phyloP scores from a whole-genome alignment of 92 coral and sea anemone genomes.

The Umimayanthus chanpuru region DNA sequence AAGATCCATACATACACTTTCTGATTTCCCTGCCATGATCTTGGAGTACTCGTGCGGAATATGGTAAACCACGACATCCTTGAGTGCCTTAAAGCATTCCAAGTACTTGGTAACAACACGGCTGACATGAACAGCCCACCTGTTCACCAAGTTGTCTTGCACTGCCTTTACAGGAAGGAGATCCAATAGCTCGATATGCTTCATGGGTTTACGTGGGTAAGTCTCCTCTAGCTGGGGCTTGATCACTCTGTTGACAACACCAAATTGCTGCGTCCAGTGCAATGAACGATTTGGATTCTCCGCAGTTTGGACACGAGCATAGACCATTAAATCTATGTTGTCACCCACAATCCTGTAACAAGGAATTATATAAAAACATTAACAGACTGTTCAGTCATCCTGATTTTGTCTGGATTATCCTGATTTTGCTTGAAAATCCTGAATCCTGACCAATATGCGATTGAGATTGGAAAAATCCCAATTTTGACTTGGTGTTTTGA shows the following conservation, averaged over 20 bases:
- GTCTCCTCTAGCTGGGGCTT: conserved; percentile 44
- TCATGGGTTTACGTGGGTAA: conserved; percentile 48
- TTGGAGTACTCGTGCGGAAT: conserved; percentile 38
- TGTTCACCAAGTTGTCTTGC: conserved; percentile 44
- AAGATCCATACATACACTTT: conserved; percentile 6
- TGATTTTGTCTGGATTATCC: too few relatives aligned
- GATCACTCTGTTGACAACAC: conserved; percentile 46
- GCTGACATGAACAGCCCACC: conserved; percentile 62
- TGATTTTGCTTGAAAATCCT: too few relatives aligned
- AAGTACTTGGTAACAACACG: conserved; percentile 4
- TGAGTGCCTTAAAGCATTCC: too few relatives aligned
- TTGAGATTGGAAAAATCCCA: too few relatives aligned
- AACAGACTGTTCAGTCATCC: too few relatives aligned
- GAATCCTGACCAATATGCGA: too few relatives aligned
- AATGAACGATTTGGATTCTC: conserved; percentile 56
- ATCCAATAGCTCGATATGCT: conserved; percentile 55
- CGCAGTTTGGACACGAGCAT: conserved; percentile 56
- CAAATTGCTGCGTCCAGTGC: conserved; percentile 82
- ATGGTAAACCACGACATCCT: conserved; percentile 49
- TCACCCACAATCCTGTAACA: conserved; percentile 56
- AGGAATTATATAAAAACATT: too few relatives aligned
- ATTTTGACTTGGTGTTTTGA: too few relatives aligned
- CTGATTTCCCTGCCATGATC: conserved; percentile 29
- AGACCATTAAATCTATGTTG: conserved; percentile 52
- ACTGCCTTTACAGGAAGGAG: conserved; percentile 54